These are phyloP conservation scores for Brachyhypopomus gauderio DNA, from an alignment of 2,113 vertebrate genomes.

Conservation along the genomic window DNA sequence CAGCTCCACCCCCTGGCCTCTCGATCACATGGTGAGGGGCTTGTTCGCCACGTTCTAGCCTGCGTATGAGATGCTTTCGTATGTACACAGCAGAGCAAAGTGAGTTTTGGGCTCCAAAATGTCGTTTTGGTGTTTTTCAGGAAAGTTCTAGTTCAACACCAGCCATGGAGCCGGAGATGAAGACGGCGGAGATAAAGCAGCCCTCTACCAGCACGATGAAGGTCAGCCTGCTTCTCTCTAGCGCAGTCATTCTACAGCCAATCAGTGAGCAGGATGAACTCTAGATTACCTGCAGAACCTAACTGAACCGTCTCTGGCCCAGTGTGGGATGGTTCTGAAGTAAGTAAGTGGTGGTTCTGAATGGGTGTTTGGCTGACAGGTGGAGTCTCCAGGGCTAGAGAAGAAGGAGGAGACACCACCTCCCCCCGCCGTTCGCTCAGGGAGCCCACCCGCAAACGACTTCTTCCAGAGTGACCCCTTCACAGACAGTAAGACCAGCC, in stretches of 20 bases:
- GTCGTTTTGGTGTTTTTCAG: constrained; percentile 55
- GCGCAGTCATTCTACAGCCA: too few relatives aligned
- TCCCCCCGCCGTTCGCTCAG: constrained; percentile 55
- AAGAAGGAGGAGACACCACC: constrained; percentile 71
- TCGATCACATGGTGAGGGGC: constrained; percentile 55
- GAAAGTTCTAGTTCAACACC: constrained; percentile 57
- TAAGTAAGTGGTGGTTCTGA: neutral
- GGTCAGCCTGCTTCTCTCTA: constrained; percentile 49
- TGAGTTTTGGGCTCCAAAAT: neutral
- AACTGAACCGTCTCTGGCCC: too few relatives aligned
- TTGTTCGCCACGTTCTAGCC: neutral
- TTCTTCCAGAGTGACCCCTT: constrained; percentile 97
- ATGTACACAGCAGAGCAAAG: neutral
- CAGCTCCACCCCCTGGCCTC: constrained; percentile 47
- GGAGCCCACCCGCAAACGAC: constrained; percentile 76
- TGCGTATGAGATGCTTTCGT: neutral
- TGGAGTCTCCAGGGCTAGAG: constrained; percentile 82
- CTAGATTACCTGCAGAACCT: neutral
- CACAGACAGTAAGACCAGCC: constrained; percentile 84
- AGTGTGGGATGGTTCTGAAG: too few relatives aligned
- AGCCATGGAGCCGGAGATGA: constrained; percentile 51
- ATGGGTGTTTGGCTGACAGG: constrained; percentile 63
- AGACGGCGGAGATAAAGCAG: constrained; percentile 46
- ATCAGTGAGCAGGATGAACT: neutral
- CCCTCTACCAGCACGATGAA: constrained; percentile 59